A percentile compares a stretch with the other conserved stretches of the same genome.
Evolutionary conservation across 2,113 vertebrate genomes (phyloP).

Genomic region (Benitochromis conjunctus): DNA sequence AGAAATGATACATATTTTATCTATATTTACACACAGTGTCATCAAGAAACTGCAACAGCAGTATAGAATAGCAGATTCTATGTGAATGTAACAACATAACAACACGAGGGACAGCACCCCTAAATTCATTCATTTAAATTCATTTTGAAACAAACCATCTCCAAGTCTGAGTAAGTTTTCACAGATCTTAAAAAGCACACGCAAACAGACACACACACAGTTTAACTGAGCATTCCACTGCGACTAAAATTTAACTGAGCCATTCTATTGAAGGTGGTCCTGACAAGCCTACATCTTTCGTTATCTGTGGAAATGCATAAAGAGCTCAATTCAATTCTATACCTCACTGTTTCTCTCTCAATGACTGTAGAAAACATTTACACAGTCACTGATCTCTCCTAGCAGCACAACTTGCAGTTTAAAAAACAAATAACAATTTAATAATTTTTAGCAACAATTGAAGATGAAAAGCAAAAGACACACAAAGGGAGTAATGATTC

Average conservation of each 20-base stretch:
- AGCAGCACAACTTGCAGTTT: background rate
- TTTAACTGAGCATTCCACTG: background rate
- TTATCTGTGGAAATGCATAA: background rate
- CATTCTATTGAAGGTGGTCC: background rate
- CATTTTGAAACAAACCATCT: background rate
- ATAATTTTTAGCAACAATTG: background rate
- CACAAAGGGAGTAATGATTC: background rate
- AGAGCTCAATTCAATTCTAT: background rate
- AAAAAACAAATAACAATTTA: rapidly evolving
- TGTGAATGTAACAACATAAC: background rate
- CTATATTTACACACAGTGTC: background rate
- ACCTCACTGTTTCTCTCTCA: background rate
- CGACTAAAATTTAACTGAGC: slow-evolving; percentile 14
- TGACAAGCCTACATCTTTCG: background rate
- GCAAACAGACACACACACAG: background rate
- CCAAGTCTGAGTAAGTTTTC: background rate
- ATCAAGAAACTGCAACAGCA: background rate
- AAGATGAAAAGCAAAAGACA: background rate
- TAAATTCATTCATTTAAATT: background rate
- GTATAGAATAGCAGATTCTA: background rate
- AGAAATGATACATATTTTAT: background rate
- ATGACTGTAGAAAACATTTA: background rate
- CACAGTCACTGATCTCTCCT: background rate
- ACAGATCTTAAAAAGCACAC: background rate
- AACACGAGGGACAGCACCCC: background rate